A percentile compares a stretch with the other conserved stretches of the same genome.
Evolutionary conservation across 2,797 vertebrate genomes (phyloP).

Genomic region (Ara ararauna): DNA sequence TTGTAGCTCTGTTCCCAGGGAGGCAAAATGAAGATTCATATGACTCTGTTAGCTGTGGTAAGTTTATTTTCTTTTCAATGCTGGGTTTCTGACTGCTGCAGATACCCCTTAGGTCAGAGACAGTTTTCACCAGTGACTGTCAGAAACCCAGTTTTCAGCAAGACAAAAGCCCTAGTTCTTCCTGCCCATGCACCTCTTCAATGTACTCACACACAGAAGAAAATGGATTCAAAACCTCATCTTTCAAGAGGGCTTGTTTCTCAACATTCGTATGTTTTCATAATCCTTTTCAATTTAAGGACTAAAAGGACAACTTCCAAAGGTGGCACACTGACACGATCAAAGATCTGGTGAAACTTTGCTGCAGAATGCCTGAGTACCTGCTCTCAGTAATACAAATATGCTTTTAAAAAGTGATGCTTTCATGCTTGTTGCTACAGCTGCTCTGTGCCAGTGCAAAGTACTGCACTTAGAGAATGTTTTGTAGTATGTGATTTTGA

Average conservation of each 20-base stretch:
- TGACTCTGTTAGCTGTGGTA: neutral
- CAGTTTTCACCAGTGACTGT: neutral
- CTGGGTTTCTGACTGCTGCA: neutral
- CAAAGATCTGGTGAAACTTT: neutral
- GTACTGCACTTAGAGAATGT: neutral
- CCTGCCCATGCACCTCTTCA: rapidly evolving
- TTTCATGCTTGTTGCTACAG: neutral
- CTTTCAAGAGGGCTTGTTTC: neutral
- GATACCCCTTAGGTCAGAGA: neutral
- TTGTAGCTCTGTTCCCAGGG: neutral
- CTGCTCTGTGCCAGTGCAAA: neutral
- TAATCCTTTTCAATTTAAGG: neutral
- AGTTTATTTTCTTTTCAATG: neutral
- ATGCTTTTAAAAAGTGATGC: neutral
- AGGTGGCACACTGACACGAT: neutral
- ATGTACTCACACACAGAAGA: neutral
- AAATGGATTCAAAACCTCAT: neutral
- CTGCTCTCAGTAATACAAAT: neutral
- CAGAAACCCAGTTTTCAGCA: neutral
- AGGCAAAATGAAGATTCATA: neutral
- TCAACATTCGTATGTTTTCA: neutral
- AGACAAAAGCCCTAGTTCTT: neutral
- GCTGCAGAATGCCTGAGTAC: neutral
- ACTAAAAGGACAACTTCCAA: neutral
- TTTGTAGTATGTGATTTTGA: neutral